Base-by-base conservation (phyloP, 2,888 invertebrate genomes). In the Zygaena filipendulae region DNA sequence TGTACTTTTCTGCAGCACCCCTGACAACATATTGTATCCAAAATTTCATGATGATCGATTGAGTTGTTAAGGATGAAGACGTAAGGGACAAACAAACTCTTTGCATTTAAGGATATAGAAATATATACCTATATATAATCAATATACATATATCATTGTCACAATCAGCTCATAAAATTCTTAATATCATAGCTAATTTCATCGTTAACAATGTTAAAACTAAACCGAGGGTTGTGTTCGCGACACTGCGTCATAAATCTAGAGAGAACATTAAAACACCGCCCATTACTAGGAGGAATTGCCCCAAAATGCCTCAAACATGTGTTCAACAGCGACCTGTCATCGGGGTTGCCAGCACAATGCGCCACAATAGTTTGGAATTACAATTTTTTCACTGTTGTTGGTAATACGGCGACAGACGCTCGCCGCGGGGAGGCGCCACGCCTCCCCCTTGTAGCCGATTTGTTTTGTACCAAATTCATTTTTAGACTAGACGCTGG, bases 321-420 rank as follows among this genome's bases (percentile, higher is more conserved):
- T 77, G 75, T 77, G 77, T 72, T 72, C 64, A 61, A 68, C 60
- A 45, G 71, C 62, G 75, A 77, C 70, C 75, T 77, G 77, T 77
- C 77, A 72, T 75, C 77, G 59, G 72, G 71, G 75, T 55, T 69
- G 66, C 69, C 56, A 67, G 47, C 42, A 72, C 72, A 74, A 72
- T 68, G 43, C 39, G 45, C 37, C 34, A 46, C 49, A 51, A 54
- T 51, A 42, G 68, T 49, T 46, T 47, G 51, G 60, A 71, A 72
- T 74, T 74, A 62, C 67, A 55, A 61, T 58, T 69, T 71, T 70
- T 66, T n/a, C n/a, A n/a, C 56, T 56, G 63, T 60, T 63, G 69
- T 59, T 72, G 63, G 72, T 70, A 72, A 72, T 66, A 67, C 61
- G 55, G 56, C 67, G 72, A 77, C 77, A 77, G 74, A 75, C 75